A percentile compares a stretch with the other conserved stretches of the same genome.
Evolutionary conservation across 2,888 invertebrate species (phyloP).

Genomic region (Encarsia formosa): DNA sequence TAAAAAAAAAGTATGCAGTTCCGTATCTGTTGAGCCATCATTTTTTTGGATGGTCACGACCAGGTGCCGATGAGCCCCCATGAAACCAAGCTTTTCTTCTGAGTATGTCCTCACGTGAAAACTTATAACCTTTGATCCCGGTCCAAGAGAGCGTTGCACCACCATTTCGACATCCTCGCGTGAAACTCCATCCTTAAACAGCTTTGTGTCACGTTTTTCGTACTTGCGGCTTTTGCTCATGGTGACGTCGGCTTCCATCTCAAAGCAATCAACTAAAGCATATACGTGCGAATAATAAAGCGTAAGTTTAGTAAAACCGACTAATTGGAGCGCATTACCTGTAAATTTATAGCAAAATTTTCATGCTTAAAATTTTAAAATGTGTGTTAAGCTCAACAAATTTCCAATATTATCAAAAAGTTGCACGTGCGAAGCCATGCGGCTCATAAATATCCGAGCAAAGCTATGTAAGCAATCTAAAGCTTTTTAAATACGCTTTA

Average conservation of each 20-base stretch:
- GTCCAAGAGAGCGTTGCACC: constrained; percentile 20
- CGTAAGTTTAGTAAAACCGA: no score
- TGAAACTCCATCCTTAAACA: background rate
- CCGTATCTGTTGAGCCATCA: background rate
- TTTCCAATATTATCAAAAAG: no score
- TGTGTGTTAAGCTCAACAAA: no score
- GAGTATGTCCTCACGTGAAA: constrained; percentile 34
- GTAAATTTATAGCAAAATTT: no score
- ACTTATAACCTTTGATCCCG: constrained; percentile 28
- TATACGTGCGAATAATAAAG: no score
- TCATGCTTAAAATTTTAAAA: no score
- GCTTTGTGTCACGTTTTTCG: no score
- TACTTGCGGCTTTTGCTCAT: background rate
- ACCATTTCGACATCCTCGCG: constrained; percentile 16
- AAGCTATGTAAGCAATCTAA: no score
- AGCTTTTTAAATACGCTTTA: no score
- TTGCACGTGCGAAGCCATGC: no score
- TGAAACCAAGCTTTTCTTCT: constrained; percentile 40
- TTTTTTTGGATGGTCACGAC: constrained; percentile 25
- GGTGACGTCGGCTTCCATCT: background rate
- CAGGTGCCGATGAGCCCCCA: constrained; percentile 38
- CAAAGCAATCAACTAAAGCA: background rate
- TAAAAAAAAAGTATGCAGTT: constrained; percentile 1
- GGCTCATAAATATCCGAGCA: no score
- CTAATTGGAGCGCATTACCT: no score